Percentiles rank a stretch among this genome's conserved stretches.
Evolutionary conservation across 1,140 invertebrate genomes (phyloP).

Genomic region (Gonioctena quinquepunctata): DNA sequence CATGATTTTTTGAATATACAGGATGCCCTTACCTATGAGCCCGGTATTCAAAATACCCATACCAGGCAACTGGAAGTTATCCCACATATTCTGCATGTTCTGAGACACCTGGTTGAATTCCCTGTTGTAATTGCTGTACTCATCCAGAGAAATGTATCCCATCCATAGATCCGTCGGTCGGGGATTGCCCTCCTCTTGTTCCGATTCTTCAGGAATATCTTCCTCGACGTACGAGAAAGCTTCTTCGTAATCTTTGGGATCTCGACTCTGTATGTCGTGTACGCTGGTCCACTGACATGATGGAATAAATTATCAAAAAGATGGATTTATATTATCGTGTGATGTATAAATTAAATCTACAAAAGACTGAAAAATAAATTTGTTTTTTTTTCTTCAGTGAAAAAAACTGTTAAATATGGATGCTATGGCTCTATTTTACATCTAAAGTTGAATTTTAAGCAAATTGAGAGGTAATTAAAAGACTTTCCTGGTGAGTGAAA

Average conservation of each 20-base stretch:
- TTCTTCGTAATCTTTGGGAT: conserved; percentile 57
- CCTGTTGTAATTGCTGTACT: conserved; percentile 31
- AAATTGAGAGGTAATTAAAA: too few species aligned
- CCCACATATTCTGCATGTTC: conserved; percentile 17
- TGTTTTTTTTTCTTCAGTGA: too few species aligned
- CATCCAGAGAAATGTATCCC: conserved; percentile 44
- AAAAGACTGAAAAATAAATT: too few species aligned
- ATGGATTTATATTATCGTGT: too few species aligned
- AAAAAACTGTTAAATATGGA: too few species aligned
- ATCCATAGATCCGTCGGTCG: conserved; percentile 49
- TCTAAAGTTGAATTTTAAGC: too few species aligned
- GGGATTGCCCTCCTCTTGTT: conserved; percentile 34
- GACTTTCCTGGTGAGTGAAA: too few species aligned
- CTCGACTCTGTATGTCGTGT: conserved; percentile 85
- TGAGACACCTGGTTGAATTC: neutral
- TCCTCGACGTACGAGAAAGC: conserved; percentile 45
- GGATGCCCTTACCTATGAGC: conserved; percentile 27
- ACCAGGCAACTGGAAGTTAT: conserved; percentile 22
- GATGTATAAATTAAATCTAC: too few species aligned
- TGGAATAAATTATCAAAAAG: too few species aligned
- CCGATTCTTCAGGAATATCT: conserved; percentile 34
- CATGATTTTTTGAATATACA: too few species aligned
- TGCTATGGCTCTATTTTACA: too few species aligned
- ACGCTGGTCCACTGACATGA: conserved; percentile 83
- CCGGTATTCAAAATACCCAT: conserved; percentile 48